Conservation (phyloP, 1,140 invertebrate genomes). For the Zophobas morio region DNA sequence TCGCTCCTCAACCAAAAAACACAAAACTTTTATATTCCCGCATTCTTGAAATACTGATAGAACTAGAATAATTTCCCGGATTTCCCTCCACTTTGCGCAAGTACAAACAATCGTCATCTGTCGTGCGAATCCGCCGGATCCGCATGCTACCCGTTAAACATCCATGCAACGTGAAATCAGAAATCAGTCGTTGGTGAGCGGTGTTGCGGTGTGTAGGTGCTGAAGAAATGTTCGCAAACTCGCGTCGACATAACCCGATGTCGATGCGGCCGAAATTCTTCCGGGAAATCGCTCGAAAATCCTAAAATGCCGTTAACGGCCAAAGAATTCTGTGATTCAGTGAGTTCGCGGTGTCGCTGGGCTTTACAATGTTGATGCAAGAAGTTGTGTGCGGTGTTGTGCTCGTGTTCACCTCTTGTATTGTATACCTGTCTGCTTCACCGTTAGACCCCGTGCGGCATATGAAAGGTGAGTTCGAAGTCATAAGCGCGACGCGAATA, state of each 20-base stretch:
- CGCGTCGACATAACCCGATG: slow-evolving; percentile 7
- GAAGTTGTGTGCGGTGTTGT: slow-evolving; percentile 49
- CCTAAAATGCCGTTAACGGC: slow-evolving; percentile 48
- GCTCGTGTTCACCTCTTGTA: slow-evolving; percentile 50
- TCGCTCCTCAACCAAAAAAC: not conserved
- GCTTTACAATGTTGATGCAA: slow-evolving; percentile 52
- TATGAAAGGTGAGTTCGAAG: slow-evolving; percentile 47
- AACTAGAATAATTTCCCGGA: slow-evolving; percentile 10
- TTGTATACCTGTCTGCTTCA: slow-evolving; percentile 50
- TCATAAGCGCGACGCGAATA: not conserved
- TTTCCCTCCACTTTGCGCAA: slow-evolving; percentile 39
- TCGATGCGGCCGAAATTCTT: slow-evolving; percentile 4
- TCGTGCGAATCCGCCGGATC: slow-evolving; percentile 43
- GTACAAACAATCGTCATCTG: slow-evolving; percentile 45
- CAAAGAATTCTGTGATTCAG: slow-evolving; percentile 48
- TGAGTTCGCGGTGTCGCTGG: slow-evolving; percentile 29
- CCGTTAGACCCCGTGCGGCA: slow-evolving; percentile 52
- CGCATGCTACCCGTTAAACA: slow-evolving; percentile 51
- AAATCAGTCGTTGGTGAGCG: slow-evolving; percentile 43
- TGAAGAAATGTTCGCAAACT: slow-evolving; percentile 33
- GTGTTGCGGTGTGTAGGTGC: slow-evolving; percentile 5
- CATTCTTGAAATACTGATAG: not conserved
- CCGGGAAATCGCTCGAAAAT: not conserved
- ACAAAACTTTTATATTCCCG: slow-evolving; percentile 13
- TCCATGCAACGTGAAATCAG: slow-evolving; percentile 44